Evolutionary conservation across 2,888 invertebrate genomes (phyloP).

Genomic region (Eulithis testata): DNA sequence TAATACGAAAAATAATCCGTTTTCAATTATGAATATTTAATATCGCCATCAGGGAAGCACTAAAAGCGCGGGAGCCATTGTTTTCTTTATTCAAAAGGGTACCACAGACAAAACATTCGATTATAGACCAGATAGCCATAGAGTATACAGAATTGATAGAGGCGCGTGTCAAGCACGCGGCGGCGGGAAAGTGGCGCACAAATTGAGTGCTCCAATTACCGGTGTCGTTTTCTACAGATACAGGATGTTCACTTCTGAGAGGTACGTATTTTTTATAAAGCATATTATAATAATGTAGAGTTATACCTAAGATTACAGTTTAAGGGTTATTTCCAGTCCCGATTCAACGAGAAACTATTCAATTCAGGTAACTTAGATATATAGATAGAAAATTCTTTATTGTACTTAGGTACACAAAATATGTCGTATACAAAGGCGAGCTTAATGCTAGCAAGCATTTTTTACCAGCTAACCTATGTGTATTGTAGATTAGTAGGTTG

Average conservation of each 20-base stretch:
- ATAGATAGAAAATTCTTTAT: too few species aligned
- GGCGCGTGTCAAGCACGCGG: slow-evolving; percentile 59
- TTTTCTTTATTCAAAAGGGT: slow-evolving; percentile 59
- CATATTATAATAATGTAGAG: too few species aligned
- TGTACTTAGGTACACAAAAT: too few species aligned
- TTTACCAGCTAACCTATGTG: too few species aligned
- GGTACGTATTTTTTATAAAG: too few species aligned
- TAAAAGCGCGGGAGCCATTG: slow-evolving; percentile 53
- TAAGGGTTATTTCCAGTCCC: too few species aligned
- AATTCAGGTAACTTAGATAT: too few species aligned
- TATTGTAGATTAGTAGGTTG: too few species aligned
- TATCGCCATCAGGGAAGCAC: slow-evolving; percentile 38
- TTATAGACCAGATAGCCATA: slow-evolving; percentile 60
- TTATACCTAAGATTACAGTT: too few species aligned
- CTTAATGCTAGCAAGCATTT: too few species aligned
- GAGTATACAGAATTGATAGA: slow-evolving; percentile 76
- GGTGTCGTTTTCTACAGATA: slow-evolving; percentile 66
- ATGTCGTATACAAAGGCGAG: too few species aligned
- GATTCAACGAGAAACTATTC: too few species aligned
- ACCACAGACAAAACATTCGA: slow-evolving; percentile 68
- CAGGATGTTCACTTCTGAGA: slow-evolving; percentile 40
- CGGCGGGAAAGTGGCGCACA: slow-evolving; percentile 71
- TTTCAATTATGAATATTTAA: slow-evolving; percentile 44
- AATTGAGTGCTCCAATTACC: slow-evolving; percentile 84
- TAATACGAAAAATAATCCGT: slow-evolving; percentile 27